Evolutionary conservation across 1,140 invertebrate species (phyloP), one percentile per base, ranked within the genome.

Genomic region (Rhysida immarginata): DNA sequence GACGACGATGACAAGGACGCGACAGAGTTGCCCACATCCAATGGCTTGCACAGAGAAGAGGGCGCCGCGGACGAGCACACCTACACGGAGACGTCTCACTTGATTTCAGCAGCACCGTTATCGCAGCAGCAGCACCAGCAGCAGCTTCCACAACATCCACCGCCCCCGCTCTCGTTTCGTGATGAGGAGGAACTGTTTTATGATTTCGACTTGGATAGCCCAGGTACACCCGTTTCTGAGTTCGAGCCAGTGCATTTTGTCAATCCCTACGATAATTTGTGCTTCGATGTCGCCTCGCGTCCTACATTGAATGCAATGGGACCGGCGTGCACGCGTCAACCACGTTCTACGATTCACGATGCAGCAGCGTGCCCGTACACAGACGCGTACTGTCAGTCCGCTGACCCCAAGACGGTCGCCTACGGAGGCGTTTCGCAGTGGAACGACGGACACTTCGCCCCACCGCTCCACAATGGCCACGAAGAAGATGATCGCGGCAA

Each of bases 171-270:
- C 8, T 11, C 45, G 14, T 18, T 13, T 23, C 45, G 11, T 13
- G 45, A 48, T 8, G 45, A 48, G 8, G 45, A 48, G 8, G 45
- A 48, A 14, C 21, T 48, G 14, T 48, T 18, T 56, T 70, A 76
- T 44, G 80, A 80, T 64, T 68, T 77, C 24, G 77, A 79, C 57
- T 70, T 76, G 56, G 77, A 79, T 53, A 78, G 76, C 42, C 78
- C 81, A 0, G 76, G 75, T 18, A 84, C 81, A 61, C 82, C 82
- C 0, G 75, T 74, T 11, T 13, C 45, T 2, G 80, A 82, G 56
- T 80, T 80, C 63, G 74, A 26, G 13, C 35, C 44, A 41, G 27
- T 29, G 18, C 29, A n/a, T n/a, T n/a, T 58, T 13, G 54, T 60
- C 23, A 60, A 60, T 25, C 52, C 51, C 20, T 60, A 43, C 26